Evolutionary conservation across 2,113 vertebrate species (phyloP).

Genomic region (Anhinga rufa): DNA sequence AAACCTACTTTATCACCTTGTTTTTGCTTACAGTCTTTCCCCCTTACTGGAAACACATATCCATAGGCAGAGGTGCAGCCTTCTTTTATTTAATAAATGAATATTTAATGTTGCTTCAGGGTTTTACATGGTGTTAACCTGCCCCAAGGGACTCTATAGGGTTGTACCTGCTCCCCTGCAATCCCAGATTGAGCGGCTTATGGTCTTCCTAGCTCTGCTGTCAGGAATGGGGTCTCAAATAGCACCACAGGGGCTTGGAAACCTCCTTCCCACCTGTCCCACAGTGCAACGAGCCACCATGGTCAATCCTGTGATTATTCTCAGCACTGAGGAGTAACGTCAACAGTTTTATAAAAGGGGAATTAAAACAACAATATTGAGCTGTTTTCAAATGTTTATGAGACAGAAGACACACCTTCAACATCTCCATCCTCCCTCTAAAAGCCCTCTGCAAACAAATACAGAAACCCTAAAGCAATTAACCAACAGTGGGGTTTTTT

Average conservation of each 20-base stretch:
- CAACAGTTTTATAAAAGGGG: background rate
- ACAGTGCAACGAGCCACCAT: accelerated
- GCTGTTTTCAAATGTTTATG: background rate
- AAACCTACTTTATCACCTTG: background rate
- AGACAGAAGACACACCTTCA: background rate
- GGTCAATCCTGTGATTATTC: background rate
- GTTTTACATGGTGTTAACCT: background rate
- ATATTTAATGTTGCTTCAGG: background rate
- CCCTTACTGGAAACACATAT: accelerated
- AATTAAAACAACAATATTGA: background rate
- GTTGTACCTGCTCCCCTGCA: background rate
- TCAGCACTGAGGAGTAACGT: background rate
- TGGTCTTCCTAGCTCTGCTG: background rate
- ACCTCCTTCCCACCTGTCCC: background rate
- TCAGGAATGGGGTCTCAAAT: background rate
- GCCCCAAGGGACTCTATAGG: accelerated
- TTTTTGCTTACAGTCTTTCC: background rate
- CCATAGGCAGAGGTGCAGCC: background rate
- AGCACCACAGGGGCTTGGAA: background rate
- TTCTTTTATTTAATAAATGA: background rate
- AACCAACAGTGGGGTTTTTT: background rate
- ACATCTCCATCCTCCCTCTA: background rate
- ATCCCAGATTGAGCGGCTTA: background rate
- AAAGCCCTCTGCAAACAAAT: background rate
- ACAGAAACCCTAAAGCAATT: background rate